Conservation (phyloP, 2,113 vertebrate species). For the Castor canadensis region DNA sequence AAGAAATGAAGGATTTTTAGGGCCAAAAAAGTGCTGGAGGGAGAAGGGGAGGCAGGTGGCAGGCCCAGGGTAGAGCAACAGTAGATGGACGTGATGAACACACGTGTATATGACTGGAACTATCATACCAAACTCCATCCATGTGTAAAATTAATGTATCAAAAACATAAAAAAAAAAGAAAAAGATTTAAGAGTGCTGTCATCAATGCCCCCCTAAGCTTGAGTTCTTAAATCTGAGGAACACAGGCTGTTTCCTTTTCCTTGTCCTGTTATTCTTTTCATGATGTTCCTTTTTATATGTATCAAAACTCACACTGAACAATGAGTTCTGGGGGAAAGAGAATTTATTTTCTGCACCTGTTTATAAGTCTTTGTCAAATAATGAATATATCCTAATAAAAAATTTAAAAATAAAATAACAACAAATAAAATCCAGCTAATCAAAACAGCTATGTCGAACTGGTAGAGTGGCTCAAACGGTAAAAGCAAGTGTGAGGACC, state of each 20-base stretch:
- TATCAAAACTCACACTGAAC: background rate
- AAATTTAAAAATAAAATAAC: background rate
- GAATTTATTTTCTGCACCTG: background rate
- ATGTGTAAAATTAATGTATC: too few species aligned
- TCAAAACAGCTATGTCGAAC: background rate
- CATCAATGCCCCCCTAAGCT: background rate
- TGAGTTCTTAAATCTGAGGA: conserved; percentile 11
- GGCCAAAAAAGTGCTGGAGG: too few species aligned
- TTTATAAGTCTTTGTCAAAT: background rate
- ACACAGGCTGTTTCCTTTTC: background rate
- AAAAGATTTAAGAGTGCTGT: background rate
- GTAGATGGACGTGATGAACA: too few species aligned
- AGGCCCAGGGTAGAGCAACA: too few species aligned
- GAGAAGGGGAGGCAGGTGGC: too few species aligned
- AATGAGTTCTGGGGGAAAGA: background rate
- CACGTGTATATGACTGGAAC: too few species aligned
- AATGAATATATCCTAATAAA: background rate
- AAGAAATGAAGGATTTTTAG: too few species aligned
- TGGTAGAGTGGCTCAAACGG: too few species aligned
- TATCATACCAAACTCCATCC: too few species aligned
- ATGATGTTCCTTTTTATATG: background rate
- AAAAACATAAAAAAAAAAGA: background rate
- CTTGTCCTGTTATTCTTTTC: background rate
- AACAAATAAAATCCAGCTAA: background rate
- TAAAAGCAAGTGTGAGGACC: too few species aligned